Evolutionary conservation across 1,140 invertebrate genomes (phyloP), one percentile per base, ranked within the genome.

Genomic region (Drosophila ananassae): DNA sequence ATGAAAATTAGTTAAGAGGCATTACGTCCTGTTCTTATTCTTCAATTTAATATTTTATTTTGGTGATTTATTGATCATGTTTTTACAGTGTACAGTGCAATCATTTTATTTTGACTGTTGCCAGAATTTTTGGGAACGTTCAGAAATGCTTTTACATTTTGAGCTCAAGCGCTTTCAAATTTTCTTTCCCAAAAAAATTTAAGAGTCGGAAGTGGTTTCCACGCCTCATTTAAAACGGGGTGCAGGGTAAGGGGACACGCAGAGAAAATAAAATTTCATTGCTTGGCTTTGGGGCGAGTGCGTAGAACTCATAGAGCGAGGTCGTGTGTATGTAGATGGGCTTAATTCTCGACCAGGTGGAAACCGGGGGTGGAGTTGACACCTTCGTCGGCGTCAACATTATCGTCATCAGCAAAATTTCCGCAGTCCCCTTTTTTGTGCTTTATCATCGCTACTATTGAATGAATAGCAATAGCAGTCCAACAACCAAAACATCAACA

Each of bases 371-470:
- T 34, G 52, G 60, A 76, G 61, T 68, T 74, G 74, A 63, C 66
- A 58, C 62, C 67, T 47, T 63, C 77, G 73, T 74, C 72, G 76
- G 58, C 82, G 82, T 82, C 82, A 85, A 87, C 78, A 87, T 87
- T 87, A 87, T 87, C 82, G 83, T 87, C 82, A 89, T 87, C 82
- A 87, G 82, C 82, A 89, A 79, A 82, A 87, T 87, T 89, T 87
- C 82, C 83, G 83, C 75, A 72, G 83, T 82, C 77, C 52, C 75
- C 73, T 87, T 85, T 77, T 87, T 87, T 89, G 75, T 89, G 83
- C 83, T 89, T 89, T 89, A 87, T 87, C 82, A 89, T 87, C 79
- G 82, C 62, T 89, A 81, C 82, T 73, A 87, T 78, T 87, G 83
- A 87, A 89, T 87, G 82, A 87, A 89, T 87, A 89, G 83, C 82